phyloP scores from a whole-genome alignment of 1,140 invertebrate genomes.

The Trichoplusia ni region DNA sequence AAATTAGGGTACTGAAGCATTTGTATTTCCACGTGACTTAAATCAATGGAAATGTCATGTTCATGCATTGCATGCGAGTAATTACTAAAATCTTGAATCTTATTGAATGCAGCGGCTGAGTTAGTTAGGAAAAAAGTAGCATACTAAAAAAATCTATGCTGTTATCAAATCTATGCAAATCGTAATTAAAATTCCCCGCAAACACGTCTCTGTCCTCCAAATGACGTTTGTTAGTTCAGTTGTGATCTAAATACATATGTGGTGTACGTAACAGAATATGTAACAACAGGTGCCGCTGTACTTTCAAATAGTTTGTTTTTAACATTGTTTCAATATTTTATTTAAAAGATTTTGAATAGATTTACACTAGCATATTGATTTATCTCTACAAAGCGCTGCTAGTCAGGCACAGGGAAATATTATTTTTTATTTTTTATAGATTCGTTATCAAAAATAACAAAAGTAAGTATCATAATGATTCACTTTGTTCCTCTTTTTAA shows the following conservation, averaged over 20 bases:
- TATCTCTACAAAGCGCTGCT: neutral
- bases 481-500: too few relatives aligned
- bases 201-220: slow-evolving; percentile 38
- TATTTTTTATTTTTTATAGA: neutral
- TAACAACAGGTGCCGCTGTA: slow-evolving; percentile 14
- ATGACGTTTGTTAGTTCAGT: slow-evolving; percentile 58
- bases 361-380: neutral
- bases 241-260: slow-evolving; percentile 57
- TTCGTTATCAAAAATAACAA: too few relatives aligned
- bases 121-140: too few relatives aligned
- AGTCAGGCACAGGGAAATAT: neutral
- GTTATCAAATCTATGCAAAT: slow-evolving; percentile 18
- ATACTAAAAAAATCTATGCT: neutral
- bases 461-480: too few relatives aligned
- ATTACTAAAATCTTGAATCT: too few relatives aligned
- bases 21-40: too few relatives aligned
- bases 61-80: too few relatives aligned
- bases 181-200: slow-evolving; percentile 18
- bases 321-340: neutral
- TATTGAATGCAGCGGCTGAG: too few relatives aligned
- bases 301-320: neutral
- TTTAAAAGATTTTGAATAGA: neutral
- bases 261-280: slow-evolving; percentile 31
- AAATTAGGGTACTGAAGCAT: too few relatives aligned
- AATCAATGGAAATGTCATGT: too few relatives aligned